A percentile compares a stretch with the other conserved stretches of the same genome.
Conservation (phyloP, 2,888 invertebrate genomes). For the Saturnia japonica region DNA sequence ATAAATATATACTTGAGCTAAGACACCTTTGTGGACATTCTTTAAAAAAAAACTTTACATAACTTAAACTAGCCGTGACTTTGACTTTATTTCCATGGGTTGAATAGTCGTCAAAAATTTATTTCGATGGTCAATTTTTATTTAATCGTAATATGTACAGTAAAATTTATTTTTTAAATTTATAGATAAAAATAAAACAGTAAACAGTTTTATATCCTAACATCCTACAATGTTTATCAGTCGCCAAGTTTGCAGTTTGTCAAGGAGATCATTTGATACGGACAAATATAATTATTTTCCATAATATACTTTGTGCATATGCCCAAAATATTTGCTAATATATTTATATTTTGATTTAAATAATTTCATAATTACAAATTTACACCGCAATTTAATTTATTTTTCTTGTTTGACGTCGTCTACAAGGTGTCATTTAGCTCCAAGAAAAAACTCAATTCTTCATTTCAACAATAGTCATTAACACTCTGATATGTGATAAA, state of each 20-base stretch:
- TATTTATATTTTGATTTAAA: no score
- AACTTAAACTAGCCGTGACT: not conserved
- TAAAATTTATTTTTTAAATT: no score
- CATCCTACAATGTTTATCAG: no score
- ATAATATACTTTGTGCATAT: no score
- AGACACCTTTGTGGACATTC: not conserved
- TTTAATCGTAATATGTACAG: no score
- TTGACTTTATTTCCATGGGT: not conserved
- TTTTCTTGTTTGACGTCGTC: slow-evolving; percentile 1
- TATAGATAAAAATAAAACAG: no score
- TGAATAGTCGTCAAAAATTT: not conserved
- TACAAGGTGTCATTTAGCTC: slow-evolving; percentile 1
- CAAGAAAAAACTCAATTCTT: not conserved
- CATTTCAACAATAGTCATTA: not conserved
- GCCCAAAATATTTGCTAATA: no score
- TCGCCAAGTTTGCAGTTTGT: no score
- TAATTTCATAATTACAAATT: not conserved
- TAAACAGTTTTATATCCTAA: no score
- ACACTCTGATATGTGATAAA: not conserved
- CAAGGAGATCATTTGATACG: no score
- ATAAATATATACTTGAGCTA: not conserved
- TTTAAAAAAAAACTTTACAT: not conserved
- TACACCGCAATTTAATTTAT: not conserved
- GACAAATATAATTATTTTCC: no score
- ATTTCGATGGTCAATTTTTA: no score